Percentiles rank a stretch among this genome's conserved stretches.
phyloP scores from a whole-genome alignment of 2,888 invertebrate species.

The Leucozona laternaria region DNA sequence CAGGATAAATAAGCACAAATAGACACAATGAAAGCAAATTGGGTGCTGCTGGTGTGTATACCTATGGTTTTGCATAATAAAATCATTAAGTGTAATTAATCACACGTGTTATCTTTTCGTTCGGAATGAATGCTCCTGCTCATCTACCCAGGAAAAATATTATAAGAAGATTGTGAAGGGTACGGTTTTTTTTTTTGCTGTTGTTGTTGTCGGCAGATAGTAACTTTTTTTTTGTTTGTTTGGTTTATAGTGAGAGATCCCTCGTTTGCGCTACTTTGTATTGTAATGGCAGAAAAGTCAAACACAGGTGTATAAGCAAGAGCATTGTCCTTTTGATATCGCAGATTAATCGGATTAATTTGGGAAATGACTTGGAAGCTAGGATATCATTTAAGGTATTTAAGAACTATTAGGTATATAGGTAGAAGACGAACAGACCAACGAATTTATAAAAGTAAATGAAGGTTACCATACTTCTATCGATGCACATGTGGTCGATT shows the following conservation, averaged over 20 bases:
- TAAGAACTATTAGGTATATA: not conserved
- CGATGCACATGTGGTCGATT: not conserved
- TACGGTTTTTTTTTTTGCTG: not conserved
- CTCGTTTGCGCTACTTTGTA: not conserved
- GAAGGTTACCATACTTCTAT: not conserved
- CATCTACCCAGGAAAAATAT: slow-evolving; percentile 42
- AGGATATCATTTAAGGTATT: not conserved
- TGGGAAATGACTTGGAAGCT: slow-evolving; percentile 26
- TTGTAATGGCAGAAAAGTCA: slow-evolving; percentile 5
- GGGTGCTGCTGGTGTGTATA: slow-evolving; percentile 58
- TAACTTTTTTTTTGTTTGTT: slow-evolving; percentile 1
- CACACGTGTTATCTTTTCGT: slow-evolving; percentile 70
- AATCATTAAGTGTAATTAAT: slow-evolving; percentile 75
- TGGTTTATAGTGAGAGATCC: not conserved
- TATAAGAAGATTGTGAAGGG: slow-evolving; percentile 35
- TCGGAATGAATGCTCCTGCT: slow-evolving; percentile 65
- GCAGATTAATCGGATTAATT: slow-evolving; percentile 8
- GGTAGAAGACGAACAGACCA: not conserved
- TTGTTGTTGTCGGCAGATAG: not conserved
- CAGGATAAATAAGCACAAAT: slow-evolving; percentile 71
- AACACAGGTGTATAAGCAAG: slow-evolving; percentile 22
- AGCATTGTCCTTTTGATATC: slow-evolving; percentile 14
- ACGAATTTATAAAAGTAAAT: not conserved
- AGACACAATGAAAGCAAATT: slow-evolving; percentile 73
- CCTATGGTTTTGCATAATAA: slow-evolving; percentile 74